Conservation (phyloP, 1,140 invertebrate species). For the Drosophila rhopaloa region DNA sequence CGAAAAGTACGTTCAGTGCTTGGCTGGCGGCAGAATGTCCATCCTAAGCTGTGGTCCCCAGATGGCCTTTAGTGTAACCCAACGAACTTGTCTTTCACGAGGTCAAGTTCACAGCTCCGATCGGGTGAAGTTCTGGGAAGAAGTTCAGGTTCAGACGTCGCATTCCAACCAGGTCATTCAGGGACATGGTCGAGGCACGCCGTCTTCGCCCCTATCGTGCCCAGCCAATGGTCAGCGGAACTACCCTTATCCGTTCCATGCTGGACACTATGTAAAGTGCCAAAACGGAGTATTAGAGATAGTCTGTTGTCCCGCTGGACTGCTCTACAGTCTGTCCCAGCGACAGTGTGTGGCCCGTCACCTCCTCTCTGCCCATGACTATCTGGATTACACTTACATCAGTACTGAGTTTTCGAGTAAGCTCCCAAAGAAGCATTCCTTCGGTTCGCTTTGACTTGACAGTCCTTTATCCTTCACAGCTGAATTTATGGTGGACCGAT, state of each 20-base stretch:
- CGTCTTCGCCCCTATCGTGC: slow-evolving; percentile 43
- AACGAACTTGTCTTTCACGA: slow-evolving; percentile 26
- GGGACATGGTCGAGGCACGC: not conserved
- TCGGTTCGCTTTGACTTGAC: slow-evolving; percentile 11
- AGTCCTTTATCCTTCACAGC: slow-evolving; percentile 9
- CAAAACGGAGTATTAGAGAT: slow-evolving; percentile 56
- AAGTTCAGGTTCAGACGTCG: slow-evolving; percentile 34
- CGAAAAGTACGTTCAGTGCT: slow-evolving; percentile 61
- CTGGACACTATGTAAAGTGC: slow-evolving; percentile 62
- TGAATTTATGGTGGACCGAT: slow-evolving; percentile 48
- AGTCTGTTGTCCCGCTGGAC: slow-evolving; percentile 48
- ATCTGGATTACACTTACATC: slow-evolving; percentile 58
- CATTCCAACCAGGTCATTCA: slow-evolving; percentile 31
- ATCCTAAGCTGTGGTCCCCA: slow-evolving; percentile 50
- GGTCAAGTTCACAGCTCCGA: slow-evolving; percentile 21
- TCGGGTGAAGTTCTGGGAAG: slow-evolving; percentile 42
- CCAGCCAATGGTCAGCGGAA: slow-evolving; percentile 46
- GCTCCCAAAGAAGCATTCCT: not conserved
- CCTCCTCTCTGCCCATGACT: slow-evolving; percentile 52
- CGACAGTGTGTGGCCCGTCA: slow-evolving; percentile 28
- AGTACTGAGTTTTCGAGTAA: slow-evolving; percentile 60
- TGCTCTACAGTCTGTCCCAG: slow-evolving; percentile 61
- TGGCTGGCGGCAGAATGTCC: slow-evolving; percentile 37
- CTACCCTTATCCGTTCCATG: slow-evolving; percentile 72
- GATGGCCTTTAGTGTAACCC: slow-evolving; percentile 53